These are phyloP conservation scores for Amphiura filiformis DNA, from an alignment of 35 echinoderm and acorn worm species.

Conservation along the genomic window DNA sequence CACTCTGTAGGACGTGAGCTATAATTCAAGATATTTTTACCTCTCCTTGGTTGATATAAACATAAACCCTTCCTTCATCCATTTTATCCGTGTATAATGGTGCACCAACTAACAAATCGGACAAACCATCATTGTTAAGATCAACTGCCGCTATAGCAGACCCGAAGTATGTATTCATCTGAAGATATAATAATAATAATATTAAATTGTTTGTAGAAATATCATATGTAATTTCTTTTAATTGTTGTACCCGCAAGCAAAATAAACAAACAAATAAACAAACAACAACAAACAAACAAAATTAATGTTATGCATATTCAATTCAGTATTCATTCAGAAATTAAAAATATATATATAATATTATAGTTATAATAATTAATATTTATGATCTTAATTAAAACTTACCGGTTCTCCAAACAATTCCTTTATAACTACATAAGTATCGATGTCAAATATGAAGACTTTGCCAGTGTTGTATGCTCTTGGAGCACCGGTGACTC, in stretches of 20 bases:
- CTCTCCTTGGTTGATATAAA: slow-evolving; percentile 52
- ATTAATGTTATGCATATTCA: not conserved
- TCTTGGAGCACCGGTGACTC: slow-evolving; percentile 86
- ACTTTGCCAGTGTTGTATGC: slow-evolving; percentile 82
- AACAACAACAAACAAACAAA: not conserved
- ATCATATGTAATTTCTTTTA: not conserved
- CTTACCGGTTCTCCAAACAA: slow-evolving; percentile 70
- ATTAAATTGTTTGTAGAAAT: not conserved
- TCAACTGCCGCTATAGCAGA: slow-evolving; percentile 51
- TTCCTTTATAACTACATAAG: slow-evolving; percentile 49
- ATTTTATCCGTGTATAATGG: slow-evolving; percentile 45
- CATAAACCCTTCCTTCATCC: slow-evolving; percentile 83
- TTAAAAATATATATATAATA: not conserved
- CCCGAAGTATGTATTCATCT: slow-evolving; percentile 83
- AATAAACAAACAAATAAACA: not conserved
- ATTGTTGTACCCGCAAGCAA: not conserved
- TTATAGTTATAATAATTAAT: too few relatives aligned
- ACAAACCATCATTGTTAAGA: slow-evolving; percentile 55
- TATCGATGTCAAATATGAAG: slow-evolving; percentile 70
- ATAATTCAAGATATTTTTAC: too few relatives aligned
- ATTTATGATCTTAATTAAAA: not conserved
- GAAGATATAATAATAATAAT: not conserved
- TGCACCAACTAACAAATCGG: slow-evolving; percentile 69
- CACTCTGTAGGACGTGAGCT: too few relatives aligned
- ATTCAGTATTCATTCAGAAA: not conserved